Percentiles rank a stretch among this genome's conserved stretches.
These are phyloP conservation scores for Aphrophora alni DNA, from an alignment of 2,888 invertebrate genomes.

Conservation along the genomic window DNA sequence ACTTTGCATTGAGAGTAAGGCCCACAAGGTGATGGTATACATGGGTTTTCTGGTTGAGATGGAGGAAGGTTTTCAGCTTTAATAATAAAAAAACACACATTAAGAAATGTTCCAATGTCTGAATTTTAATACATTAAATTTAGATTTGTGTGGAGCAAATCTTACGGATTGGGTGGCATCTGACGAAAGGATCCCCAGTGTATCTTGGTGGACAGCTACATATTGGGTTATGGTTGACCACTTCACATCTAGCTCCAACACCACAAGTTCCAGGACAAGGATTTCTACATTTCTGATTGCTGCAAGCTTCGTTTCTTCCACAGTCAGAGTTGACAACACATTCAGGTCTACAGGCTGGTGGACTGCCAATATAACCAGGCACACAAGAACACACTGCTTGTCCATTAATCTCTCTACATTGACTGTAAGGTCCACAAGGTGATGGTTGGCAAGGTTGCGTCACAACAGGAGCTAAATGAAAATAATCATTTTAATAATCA, in stretches of 20 bases:
- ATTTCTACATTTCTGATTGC: conserved; percentile 77
- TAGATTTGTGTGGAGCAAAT: neutral
- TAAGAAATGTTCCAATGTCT: neutral
- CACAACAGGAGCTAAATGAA: conserved; percentile 53
- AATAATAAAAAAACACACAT: neutral
- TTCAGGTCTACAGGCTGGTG: conserved; percentile 66
- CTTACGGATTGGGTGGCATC: conserved; percentile 64
- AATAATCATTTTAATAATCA: neutral
- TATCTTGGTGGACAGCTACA: conserved; percentile 70
- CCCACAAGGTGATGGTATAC: conserved; percentile 80
- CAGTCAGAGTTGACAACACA: conserved; percentile 70
- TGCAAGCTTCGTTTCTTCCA: conserved; percentile 71
- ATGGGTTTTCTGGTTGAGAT: conserved; percentile 56
- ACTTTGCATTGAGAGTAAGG: conserved; percentile 76
- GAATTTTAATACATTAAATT: no score
- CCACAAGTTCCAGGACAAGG: conserved; percentile 81
- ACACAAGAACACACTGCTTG: no score
- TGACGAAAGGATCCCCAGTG: conserved; percentile 77
- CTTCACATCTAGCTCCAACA: conserved; percentile 71
- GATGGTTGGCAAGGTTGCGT: conserved; percentile 65
- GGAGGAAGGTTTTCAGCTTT: conserved; percentile 56
- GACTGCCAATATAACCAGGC: conserved; percentile 76
- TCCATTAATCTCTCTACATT: no score
- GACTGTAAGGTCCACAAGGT: no score
- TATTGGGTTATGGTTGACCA: conserved; percentile 76